phyloP scores from a whole-genome alignment of 2,113 vertebrate genomes.

The Catharus fuscescens region DNA sequence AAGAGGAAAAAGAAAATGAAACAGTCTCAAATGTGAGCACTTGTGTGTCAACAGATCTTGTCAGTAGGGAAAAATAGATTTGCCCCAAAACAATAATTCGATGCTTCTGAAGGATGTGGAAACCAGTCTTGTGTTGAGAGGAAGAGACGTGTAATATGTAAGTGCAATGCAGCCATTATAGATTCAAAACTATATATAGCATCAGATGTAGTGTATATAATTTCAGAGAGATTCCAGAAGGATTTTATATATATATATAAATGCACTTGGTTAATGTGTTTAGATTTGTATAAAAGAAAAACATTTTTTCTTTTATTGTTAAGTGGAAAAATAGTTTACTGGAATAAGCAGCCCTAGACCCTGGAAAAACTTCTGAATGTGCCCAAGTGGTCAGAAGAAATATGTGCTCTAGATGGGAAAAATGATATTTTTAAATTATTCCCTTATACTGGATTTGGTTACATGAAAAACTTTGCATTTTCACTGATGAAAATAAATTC shows the following conservation, averaged over 20 bases:
- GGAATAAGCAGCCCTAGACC: background rate
- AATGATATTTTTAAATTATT: background rate
- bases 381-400: conserved; percentile 15
- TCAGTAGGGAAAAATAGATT: conserved; percentile 17
- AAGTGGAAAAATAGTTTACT: background rate
- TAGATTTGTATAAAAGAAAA: background rate
- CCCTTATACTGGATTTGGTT: background rate
- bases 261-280: background rate
- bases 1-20: background rate
- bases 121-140: background rate
- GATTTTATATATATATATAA: background rate
- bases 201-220: background rate
- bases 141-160: background rate
- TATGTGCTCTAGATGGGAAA: background rate
- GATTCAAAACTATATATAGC: background rate
- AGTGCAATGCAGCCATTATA: background rate
- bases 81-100: background rate
- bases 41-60: conserved; percentile 29
- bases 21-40: background rate
- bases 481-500: background rate
- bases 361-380: conserved; percentile 9
- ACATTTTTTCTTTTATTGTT: background rate
- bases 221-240: background rate
- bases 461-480: background rate
- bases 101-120: background rate